Evolutionary conservation across 2,113 vertebrate species (phyloP), one percentile per base, ranked within the genome.

Genomic region (Poeciliopsis prolifica): DNA sequence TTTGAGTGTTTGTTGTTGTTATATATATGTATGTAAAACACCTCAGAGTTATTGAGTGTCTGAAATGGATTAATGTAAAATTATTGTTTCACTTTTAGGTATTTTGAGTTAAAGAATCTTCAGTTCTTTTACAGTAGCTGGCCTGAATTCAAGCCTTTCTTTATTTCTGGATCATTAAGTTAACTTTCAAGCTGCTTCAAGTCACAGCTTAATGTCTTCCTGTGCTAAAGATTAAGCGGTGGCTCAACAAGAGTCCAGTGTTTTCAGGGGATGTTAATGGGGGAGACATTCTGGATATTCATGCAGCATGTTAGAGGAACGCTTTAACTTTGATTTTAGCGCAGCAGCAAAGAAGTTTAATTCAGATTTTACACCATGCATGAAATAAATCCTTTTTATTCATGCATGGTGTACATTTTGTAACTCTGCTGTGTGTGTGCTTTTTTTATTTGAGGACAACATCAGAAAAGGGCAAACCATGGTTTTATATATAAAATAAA

Each of bases 191-290:
- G 22, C 60, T 4, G 58, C 40, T 72, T 51, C 19, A 24, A 69
- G 74, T 77, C 62, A 73, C 70, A 44, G 67, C 35, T 74, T 70
- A 79, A 77, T 70, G 75, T 54, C 28, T 37, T 66, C 51, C n/a
- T 70, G 30, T 63, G 88, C 87, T 86, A 88, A 91, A 78, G 42
- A 90, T 92, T 88, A 88, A 89, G 40, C 61, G 37, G 72, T 77
- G 60, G 65, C 71, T 70, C 62, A 61, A 72, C 65, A 61, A 68
- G 67, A 9, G 51, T 3, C 6, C 31, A 11, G 26, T 62, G 28
- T 17, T 37, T 73, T 74, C 13, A 61, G 29, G 26, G 33, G 28
- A 37, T 9, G n/a, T 28, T 9, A 44, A 63, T 70, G 60, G 71
- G 37, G 54, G 51, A 54, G 7, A 24, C 10, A 58, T 30, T 6